Percentiles rank a stretch among this genome's conserved stretches.
phyloP scores from a whole-genome alignment of 2,888 invertebrate species.

The Patella pellucida region DNA sequence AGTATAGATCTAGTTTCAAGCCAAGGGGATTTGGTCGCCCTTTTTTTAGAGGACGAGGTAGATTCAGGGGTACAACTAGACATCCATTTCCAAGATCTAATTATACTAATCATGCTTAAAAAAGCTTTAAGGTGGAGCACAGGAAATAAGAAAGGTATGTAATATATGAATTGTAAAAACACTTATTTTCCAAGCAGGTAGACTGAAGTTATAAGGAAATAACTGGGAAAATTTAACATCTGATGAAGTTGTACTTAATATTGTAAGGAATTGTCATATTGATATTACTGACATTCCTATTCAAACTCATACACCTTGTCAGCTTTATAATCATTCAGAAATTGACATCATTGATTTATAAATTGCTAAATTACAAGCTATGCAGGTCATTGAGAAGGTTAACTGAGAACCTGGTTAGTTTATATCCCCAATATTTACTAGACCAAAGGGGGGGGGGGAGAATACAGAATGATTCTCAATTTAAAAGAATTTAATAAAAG shows the following conservation, averaged over 20 bases:
- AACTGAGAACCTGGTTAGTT: not conserved
- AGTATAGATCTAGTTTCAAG: not conserved
- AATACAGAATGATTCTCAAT: not conserved
- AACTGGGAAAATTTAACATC: slow-evolving; percentile 3
- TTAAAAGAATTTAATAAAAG: not conserved
- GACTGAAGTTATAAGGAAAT: not conserved
- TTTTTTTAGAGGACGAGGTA: not conserved
- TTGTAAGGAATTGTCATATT: slow-evolving; percentile 1
- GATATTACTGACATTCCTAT: not conserved
- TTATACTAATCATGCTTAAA: not conserved
- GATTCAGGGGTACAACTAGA: not conserved
- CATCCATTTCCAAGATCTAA: not conserved
- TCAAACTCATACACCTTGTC: too few relatives aligned
- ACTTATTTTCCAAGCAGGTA: not conserved
- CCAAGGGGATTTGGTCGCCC: not conserved
- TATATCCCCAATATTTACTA: not conserved
- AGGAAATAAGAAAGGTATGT: not conserved
- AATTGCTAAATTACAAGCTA: too few relatives aligned
- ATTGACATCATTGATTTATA: too few relatives aligned
- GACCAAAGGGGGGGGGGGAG: not conserved
- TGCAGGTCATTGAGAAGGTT: not conserved
- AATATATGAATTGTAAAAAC: not conserved
- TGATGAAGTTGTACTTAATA: not conserved
- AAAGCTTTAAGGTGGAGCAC: not conserved
- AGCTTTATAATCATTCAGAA: too few relatives aligned